Base-by-base conservation (phyloP, 2,888 invertebrate species). In the Anthrax anthrax region DNA sequence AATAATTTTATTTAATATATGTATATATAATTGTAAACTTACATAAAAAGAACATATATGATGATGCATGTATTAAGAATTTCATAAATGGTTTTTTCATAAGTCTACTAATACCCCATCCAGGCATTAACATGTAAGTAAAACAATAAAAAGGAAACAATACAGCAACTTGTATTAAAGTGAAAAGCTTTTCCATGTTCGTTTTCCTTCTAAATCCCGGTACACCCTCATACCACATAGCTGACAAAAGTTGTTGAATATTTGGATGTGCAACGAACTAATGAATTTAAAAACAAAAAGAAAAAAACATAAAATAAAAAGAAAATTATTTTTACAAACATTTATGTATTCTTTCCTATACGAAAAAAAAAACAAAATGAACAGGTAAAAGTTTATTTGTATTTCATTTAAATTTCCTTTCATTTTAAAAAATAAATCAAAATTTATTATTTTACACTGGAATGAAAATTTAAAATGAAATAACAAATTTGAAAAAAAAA, bases 1-100 rank as follows among this genome's bases (percentile, higher is more conserved):
- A n/a, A n/a, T n/a, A n/a, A n/a, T n/a, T n/a, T n/a, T n/a, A n/a
- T n/a, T n/a, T n/a, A n/a, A n/a, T n/a, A n/a, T n/a, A n/a, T n/a
- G n/a, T n/a, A n/a, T n/a, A n/a, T n/a, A n/a, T n/a, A n/a, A n/a
- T n/a, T n/a, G 2, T 16, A 42, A 52, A 80, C 87, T 83, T 70
- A 95, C 95, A 73, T 51, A 96, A 72, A 66, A 95, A 96, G 70
- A 90, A 89, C 53, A 94, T 70, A 64, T 96, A 96, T 14, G 94
- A 91, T 0, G 92, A 84, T 9, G 91, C 91, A 61, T 95, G 94
- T 45, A 90, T 84, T 59, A 96, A 77, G 65, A 96, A 96, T 70
- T 95, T 95, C 83, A 96, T 90, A 63, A 95, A 95, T 0, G 96
- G 95, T 64, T 90, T 89, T 54, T 89, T 76, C 79, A 94, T 83